A percentile compares a stretch with the other conserved stretches of the same genome.
These are phyloP conservation scores for Callionymus lyra DNA, from an alignment of 2,113 vertebrate species.

Conservation along the genomic window DNA sequence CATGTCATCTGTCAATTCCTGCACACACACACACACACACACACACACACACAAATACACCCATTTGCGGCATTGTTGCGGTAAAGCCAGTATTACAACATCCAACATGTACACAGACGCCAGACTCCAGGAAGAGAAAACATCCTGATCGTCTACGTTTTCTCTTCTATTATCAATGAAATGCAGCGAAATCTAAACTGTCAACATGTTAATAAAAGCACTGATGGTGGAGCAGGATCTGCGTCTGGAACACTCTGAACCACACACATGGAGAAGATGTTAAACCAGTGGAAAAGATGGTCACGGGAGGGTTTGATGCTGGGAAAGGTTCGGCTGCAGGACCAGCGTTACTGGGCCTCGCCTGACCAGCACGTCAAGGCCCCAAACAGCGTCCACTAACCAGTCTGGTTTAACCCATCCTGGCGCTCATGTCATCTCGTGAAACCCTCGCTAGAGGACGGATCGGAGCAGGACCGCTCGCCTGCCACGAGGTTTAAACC, in stretches of 20 bases:
- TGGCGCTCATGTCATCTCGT: conserved; percentile 43
- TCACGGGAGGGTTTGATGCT: no score
- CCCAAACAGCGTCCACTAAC: conserved; percentile 25
- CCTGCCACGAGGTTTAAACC: accelerated
- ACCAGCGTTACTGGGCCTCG: conserved; percentile 30
- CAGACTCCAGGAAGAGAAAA: no score
- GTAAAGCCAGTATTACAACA: conserved; percentile 7
- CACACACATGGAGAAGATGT: no score
- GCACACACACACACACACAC: no score
- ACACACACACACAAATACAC: conserved; percentile 11
- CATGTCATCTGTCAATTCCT: conserved; percentile 39
- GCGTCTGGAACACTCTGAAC: no score
- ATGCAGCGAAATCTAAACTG: no score
- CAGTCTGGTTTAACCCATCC: conserved; percentile 26
- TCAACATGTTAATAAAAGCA: no score
- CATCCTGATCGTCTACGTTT: no score
- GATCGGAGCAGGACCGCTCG: background rate
- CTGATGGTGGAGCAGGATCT: no score
- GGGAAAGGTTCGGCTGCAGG: conserved; percentile 21
- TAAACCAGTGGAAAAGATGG: no score
- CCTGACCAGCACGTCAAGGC: conserved; percentile 48
- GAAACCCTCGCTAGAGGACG: background rate
- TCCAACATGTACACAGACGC: no score
- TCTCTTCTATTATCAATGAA: no score
- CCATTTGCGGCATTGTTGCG: conserved; percentile 43